phyloP scores from a whole-genome alignment of 1,140 invertebrate species.

The Bombus confusus region DNA sequence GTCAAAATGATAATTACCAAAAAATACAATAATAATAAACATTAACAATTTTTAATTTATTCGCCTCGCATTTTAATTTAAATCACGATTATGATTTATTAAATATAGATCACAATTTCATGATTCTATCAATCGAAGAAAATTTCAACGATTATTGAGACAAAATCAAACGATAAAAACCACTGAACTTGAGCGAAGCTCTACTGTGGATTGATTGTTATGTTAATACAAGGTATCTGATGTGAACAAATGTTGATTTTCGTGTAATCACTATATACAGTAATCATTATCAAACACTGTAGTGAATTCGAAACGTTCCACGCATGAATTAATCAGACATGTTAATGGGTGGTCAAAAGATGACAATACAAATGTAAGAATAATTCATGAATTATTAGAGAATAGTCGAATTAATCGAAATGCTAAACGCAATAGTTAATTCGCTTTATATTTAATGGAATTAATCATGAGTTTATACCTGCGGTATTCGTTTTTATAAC shows the following conservation, averaged over 20 bases:
- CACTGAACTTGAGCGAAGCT: background rate
- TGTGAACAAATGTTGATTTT: background rate
- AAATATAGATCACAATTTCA: too few species aligned
- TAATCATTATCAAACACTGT: background rate
- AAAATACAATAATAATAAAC: too few species aligned
- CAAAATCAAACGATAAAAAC: background rate
- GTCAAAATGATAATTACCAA: too few species aligned
- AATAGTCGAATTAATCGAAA: background rate
- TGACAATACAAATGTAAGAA: background rate
- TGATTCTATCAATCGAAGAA: background rate
- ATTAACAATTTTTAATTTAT: too few species aligned
- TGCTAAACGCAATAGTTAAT: background rate
- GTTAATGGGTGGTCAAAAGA: background rate
- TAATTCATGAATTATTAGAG: background rate
- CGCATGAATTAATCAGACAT: background rate
- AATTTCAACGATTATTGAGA: background rate
- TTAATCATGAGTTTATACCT: background rate
- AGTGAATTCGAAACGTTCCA: background rate
- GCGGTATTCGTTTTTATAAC: background rate
- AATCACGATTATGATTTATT: too few species aligned
- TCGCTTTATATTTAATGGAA: background rate
- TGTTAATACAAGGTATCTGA: background rate
- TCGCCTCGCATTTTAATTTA: too few species aligned
- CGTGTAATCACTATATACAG: background rate
- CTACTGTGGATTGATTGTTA: background rate